These are phyloP conservation scores for Turnix velox DNA, from an alignment of 2,113 vertebrate species.

Conservation along the genomic window DNA sequence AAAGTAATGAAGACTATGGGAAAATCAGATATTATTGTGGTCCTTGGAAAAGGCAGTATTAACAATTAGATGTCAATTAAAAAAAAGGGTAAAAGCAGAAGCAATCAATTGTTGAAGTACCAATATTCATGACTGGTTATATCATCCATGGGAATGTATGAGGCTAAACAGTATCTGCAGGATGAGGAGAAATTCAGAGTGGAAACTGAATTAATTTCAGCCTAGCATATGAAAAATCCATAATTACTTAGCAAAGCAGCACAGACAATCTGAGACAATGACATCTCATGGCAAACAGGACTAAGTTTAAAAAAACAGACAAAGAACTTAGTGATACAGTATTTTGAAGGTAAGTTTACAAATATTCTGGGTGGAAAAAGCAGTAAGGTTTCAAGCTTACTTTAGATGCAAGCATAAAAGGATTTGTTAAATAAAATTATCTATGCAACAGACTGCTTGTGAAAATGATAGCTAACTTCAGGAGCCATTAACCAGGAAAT, in stretches of 20 bases:
- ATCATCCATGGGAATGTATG: neutral
- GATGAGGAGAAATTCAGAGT: neutral
- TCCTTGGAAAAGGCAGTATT: neutral
- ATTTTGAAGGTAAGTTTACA: neutral
- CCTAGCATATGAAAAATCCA: neutral
- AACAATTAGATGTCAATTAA: neutral
- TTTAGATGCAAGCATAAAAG: neutral
- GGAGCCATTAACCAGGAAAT: neutral
- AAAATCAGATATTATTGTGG: neutral
- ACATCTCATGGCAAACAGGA: neutral
- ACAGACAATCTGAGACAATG: neutral
- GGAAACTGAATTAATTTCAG: neutral
- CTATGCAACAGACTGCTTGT: neutral
- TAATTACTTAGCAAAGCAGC: neutral
- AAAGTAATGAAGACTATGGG: neutral
- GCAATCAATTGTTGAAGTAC: neutral
- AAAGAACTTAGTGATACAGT: neutral
- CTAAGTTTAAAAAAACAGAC: neutral
- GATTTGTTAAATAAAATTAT: neutral
- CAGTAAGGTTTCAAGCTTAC: neutral
- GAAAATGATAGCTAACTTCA: slow-evolving; percentile 5
- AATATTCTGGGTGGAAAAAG: neutral
- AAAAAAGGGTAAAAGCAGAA: neutral
- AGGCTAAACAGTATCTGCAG: neutral
- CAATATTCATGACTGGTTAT: neutral